These are phyloP conservation scores for Tachysurus vachellii DNA, from an alignment of 2,113 vertebrate genomes.

Conservation along the genomic window DNA sequence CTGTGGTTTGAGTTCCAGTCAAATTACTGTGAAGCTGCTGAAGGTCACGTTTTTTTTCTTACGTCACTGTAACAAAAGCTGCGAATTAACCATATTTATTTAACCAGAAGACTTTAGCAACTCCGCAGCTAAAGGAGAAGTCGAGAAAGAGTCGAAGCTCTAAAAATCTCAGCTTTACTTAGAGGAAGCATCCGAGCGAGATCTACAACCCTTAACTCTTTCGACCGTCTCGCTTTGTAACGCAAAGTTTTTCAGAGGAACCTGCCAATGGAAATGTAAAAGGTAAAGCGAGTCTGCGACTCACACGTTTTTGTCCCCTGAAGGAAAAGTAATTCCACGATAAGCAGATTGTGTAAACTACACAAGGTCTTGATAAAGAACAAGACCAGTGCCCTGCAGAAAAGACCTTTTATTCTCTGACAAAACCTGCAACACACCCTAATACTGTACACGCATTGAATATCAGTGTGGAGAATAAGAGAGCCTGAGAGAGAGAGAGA, in stretches of 20 bases:
- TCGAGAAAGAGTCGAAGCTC: not conserved
- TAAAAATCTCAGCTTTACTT: not conserved
- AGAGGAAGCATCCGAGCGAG: not conserved
- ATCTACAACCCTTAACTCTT: not conserved
- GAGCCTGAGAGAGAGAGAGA: not conserved
- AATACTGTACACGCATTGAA: constrained; percentile 15
- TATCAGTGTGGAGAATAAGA: constrained; percentile 31
- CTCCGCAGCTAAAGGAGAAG: not conserved
- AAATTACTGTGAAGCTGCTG: not conserved
- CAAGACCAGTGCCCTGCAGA: constrained; percentile 11
- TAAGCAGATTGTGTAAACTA: constrained; percentile 6
- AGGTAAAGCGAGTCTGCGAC: not conserved
- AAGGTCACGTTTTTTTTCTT: too few species aligned
- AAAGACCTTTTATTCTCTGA: constrained; percentile 35
- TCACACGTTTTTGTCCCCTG: not conserved
- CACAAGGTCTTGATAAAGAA: not conserved
- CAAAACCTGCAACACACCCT: constrained; percentile 47
- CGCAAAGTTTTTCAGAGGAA: not conserved
- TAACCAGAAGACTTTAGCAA: too few species aligned
- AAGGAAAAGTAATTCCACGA: constrained; percentile 13
- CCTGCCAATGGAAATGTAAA: not conserved
- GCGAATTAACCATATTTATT: not conserved
- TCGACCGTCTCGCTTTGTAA: not conserved
- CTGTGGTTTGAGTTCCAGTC: not conserved
- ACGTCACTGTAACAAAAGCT: not conserved